These are phyloP conservation scores for Oceanites oceanicus DNA, from an alignment of 2,113 vertebrate species.

Conservation along the genomic window DNA sequence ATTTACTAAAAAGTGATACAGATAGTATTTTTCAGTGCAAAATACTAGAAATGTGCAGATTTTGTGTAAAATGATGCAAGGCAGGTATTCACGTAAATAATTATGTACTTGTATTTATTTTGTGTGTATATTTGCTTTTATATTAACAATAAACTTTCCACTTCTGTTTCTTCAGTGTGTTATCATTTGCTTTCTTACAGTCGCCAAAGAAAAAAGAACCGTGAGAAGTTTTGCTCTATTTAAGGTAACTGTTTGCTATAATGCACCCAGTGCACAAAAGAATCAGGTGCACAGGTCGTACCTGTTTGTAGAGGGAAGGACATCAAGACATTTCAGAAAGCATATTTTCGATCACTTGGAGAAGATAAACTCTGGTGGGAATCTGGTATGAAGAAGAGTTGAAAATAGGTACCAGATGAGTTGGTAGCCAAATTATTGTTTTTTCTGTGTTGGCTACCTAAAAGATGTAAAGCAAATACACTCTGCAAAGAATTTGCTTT, in stretches of 20 bases:
- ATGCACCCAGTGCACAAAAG: neutral
- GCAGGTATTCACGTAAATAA: neutral
- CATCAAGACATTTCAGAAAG: neutral
- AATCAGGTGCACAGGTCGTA: rapidly evolving
- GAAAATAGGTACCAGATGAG: rapidly evolving
- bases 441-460: neutral
- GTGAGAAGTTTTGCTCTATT: neutral
- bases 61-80: neutral
- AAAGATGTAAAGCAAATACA: neutral
- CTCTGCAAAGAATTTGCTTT: neutral
- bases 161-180: neutral
- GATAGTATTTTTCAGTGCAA: neutral
- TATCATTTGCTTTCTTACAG: neutral
- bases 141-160: neutral
- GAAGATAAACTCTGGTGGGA: neutral
- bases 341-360: neutral
- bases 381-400: neutral
- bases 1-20: neutral
- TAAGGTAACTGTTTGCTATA: neutral
- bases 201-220: neutral
- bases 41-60: neutral
- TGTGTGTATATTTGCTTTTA: neutral
- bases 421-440: neutral
- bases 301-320: neutral
- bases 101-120: neutral